Percentiles rank a stretch among this genome's conserved stretches.
These are phyloP conservation scores for Casuarius casuarius DNA, from an alignment of 2,113 vertebrate genomes.

Conservation along the genomic window DNA sequence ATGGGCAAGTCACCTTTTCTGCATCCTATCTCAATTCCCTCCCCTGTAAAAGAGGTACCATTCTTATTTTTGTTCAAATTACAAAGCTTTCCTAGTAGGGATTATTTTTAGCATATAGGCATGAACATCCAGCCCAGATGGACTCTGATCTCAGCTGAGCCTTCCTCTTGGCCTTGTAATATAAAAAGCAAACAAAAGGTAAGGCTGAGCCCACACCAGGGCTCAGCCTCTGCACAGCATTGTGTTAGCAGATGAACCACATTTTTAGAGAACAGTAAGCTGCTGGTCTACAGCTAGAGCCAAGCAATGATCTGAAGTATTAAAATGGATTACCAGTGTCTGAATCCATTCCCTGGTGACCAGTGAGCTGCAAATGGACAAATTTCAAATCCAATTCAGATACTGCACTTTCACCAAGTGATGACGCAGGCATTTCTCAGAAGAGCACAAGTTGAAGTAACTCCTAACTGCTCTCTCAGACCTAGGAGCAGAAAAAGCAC, in stretches of 20 bases:
- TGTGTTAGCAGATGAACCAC: neutral
- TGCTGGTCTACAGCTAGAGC: neutral
- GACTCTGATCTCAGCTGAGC: constrained; percentile 30
- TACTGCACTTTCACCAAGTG: neutral
- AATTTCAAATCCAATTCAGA: neutral
- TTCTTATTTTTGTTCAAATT: neutral
- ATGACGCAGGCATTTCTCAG: neutral
- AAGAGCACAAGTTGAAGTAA: neutral
- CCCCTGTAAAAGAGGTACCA: neutral
- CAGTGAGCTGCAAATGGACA: neutral
- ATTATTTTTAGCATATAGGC: constrained; percentile 13
- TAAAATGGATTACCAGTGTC: neutral
- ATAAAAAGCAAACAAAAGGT: constrained; percentile 34
- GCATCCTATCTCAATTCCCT: neutral
- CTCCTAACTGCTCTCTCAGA: neutral
- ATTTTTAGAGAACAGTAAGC: neutral
- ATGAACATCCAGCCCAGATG: neutral
- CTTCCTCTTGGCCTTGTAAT: neutral
- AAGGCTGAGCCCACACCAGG: neutral
- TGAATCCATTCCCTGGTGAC: neutral
- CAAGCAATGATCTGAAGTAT: neutral
- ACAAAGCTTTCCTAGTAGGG: neutral
- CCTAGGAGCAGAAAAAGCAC: neutral
- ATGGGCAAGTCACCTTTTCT: neutral
- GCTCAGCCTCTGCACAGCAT: neutral